phyloP scores from a whole-genome alignment of 1,140 invertebrate genomes.

The Scaptodrosophila lebanonensis region DNA sequence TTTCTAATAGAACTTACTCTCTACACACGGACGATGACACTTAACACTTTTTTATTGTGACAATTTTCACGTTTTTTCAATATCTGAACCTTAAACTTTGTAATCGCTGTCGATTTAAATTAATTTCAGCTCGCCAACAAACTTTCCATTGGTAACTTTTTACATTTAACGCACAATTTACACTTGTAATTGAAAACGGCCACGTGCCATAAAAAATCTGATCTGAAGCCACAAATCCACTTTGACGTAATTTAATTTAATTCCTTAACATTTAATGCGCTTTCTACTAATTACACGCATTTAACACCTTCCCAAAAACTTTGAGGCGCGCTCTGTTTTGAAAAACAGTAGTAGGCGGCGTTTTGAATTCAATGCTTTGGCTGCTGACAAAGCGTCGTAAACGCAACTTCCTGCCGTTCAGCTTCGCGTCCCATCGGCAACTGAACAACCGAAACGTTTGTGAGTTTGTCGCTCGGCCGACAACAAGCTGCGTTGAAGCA shows the following conservation, averaged over 20 bases:
- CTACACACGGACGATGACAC: too few relatives aligned
- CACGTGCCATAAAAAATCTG: conserved; percentile 10
- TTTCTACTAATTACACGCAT: conserved; percentile 56
- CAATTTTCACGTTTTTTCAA: too few relatives aligned
- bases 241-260: conserved; percentile 31
- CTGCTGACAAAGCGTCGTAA: conserved; percentile 51
- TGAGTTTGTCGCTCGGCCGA: conserved; percentile 17
- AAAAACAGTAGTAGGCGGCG: too few relatives aligned
- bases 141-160: conserved; percentile 5
- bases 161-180: conserved; percentile 31
- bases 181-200: neutral
- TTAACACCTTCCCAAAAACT: conserved; percentile 34
- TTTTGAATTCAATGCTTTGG: conserved; percentile 10
- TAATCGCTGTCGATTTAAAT: conserved; percentile 7
- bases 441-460: conserved; percentile 48
- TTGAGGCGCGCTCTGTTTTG: conserved; percentile 43
- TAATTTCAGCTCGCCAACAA: conserved; percentile 7
- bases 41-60: too few relatives aligned
- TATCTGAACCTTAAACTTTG: too few relatives aligned
- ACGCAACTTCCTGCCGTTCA: conserved; percentile 68
- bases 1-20: too few relatives aligned
- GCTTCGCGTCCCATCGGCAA: conserved; percentile 66
- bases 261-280: conserved; percentile 50
- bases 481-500: conserved; percentile 32
- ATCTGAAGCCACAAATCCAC: conserved; percentile 19